Base-by-base conservation (phyloP, 2,797 vertebrate genomes). In the Sciurus vulgaris region DNA sequence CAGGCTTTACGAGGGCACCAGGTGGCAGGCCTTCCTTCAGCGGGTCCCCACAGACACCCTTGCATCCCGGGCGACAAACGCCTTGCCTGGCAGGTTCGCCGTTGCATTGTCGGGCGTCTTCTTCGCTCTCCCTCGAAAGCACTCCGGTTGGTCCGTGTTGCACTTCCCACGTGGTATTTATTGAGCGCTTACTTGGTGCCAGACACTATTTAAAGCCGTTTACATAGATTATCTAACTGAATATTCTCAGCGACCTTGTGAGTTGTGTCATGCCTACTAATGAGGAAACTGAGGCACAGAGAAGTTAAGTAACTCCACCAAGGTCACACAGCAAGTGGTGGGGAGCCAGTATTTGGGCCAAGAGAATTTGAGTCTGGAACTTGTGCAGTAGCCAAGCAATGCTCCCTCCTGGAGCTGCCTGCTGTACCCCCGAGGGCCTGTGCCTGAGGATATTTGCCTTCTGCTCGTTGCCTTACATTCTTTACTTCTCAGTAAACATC, bases 181-280 rank as follows among this genome's bases (percentile, higher is more conserved):
- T 15, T 28, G 56, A 70, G 65, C 59, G 12, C n/a, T 30, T n/a
- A 18, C 49, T 41, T 41, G 18, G 2, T 10, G 24, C 20, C 85
- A 61, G 88, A 79, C 51, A 4, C 18, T 38, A 30, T n/a, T 24
- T n/a, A 44, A 5, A n/a, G 44, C 8, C 3, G 18, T 26, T n/a
- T 38, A 10, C 13, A 0, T 0, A 35, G 73, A 15, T 7, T 7
- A n/a, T 33, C 79, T 67, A 61, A 1, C 0, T 8, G 67, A 61
- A 56, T 17, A 26, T 22, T 38, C 28, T n/a, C 35, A 5, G 18
- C 41, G 22, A 38, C 5, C 18, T 26, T 7, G 10, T 51, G 54
- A 72, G 82, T 15, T 51, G 9, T 7, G 6, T 6, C 18, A 11
- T 0, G 30, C 10, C 22, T 30, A 11, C 26, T 24, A 28, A 13